Base-by-base conservation (phyloP, 1,140 invertebrate genomes). In the Tyrophagus putrescentiae region DNA sequence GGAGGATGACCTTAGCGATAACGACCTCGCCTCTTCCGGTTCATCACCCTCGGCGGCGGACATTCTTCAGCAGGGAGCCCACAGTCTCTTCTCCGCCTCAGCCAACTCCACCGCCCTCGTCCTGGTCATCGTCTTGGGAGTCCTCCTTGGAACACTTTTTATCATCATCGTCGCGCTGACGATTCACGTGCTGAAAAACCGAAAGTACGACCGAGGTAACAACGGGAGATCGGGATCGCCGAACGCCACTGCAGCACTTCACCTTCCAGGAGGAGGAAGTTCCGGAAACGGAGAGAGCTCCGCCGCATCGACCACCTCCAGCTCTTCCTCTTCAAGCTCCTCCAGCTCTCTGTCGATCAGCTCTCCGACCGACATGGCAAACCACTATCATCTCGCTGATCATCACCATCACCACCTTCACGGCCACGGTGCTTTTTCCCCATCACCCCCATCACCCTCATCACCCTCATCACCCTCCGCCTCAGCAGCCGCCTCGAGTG, bases 101-200 rank as follows among this genome's bases (percentile, higher is more conserved):
- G 16, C 61, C 18, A 39, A 57, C 21, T 36, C 44, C 48, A 59
- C 64, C 28, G 64, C 78, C 48, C 74, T 81, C 23, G 69, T 83
- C 6, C 68, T 84, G 9, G 72, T 84, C 44, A 77, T 81, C n/a
- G 76, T 81, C 25, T 80, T 85, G 64, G 84, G 81, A 32, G 77
- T 79, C 16, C 77, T 84, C 45, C 72, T 86, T n/a, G 79, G 79
- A 18, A 69, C 85, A 23, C 76, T 87, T 25, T 79, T 79, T 34
- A 73, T 85, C 39, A 77, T 86, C n/a, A 82, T 87, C 62, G 73
- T 82, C 9, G 75, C 82, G 53, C 74, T 87, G 7, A 77, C 84
- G 21, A 71, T 80, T 60, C 85, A 86, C 70, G 84, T 87, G 67
- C 82, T 82, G 67, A 83, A 83, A 71, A 77, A 80, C 82, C 50